These are phyloP conservation scores for Sialia sialis DNA, from an alignment of 2,113 vertebrate species.

Conservation along the genomic window DNA sequence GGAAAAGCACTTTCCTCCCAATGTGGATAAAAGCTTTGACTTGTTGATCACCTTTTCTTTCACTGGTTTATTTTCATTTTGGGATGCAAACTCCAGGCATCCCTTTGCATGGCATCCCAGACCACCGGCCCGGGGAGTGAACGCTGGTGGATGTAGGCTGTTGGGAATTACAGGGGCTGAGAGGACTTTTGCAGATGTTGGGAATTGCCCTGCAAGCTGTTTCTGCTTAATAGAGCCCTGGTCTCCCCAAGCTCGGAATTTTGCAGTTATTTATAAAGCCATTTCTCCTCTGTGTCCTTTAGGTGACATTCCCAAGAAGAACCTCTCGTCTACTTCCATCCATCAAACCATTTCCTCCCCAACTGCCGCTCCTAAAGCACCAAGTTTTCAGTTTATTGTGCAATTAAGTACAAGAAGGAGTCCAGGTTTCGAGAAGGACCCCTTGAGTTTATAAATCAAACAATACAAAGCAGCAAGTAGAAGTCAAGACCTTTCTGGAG, in stretches of 20 bases:
- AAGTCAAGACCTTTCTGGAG: slow-evolving; percentile 6
- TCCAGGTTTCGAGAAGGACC: background rate
- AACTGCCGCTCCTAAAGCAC: background rate
- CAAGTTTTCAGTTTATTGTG: background rate
- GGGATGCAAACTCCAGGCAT: too few relatives aligned
- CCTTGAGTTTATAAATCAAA: slow-evolving; percentile 22
- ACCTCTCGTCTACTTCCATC: background rate
- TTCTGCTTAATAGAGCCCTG: background rate
- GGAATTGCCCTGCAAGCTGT: background rate
- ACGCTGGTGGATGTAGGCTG: background rate
- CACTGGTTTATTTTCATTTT: rapidly evolving
- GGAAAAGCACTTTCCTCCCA: rapidly evolving
- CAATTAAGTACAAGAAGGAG: background rate
- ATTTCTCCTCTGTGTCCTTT: background rate
- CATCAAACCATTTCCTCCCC: background rate
- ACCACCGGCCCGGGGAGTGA: rapidly evolving
- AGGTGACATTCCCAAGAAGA: background rate
- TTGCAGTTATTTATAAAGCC: background rate
- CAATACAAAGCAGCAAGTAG: background rate
- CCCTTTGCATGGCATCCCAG: background rate
- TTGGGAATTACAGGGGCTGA: background rate
- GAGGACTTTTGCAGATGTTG: slow-evolving; percentile 16
- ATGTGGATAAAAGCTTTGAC: background rate
- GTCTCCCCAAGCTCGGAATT: background rate
- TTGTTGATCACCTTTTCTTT: background rate